Evolutionary conservation across 2,888 invertebrate species (phyloP).

Genomic region (Rotaria socialis): DNA sequence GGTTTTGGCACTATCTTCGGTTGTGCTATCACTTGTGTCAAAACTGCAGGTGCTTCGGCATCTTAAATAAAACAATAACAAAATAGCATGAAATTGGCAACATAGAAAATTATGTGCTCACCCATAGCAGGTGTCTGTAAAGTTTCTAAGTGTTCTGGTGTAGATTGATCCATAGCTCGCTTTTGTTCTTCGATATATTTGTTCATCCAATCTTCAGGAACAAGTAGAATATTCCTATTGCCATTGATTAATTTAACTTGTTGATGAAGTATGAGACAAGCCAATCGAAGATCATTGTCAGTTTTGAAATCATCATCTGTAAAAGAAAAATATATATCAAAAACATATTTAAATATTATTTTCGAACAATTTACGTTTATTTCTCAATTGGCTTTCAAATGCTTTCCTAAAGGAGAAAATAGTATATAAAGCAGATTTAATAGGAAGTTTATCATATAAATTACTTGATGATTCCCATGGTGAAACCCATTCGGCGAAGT

Average conservation of each 20-base stretch:
- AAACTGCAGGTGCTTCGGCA: not conserved
- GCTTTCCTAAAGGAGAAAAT: not conserved
- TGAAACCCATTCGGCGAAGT: not conserved
- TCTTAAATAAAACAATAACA: not conserved
- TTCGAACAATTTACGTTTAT: not conserved
- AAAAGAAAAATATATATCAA: not conserved
- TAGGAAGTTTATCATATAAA: not conserved
- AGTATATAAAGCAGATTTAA: not conserved
- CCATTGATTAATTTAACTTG: not conserved
- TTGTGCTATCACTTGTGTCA: not conserved
- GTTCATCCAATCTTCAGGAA: conserved; percentile 1
- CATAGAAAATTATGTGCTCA: not conserved
- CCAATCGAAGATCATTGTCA: not conserved
- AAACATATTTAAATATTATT: not conserved
- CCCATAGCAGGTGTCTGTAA: not conserved
- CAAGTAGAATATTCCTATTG: not conserved
- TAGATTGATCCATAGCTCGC: not conserved
- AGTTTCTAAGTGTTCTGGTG: not conserved
- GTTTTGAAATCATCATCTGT: conserved; percentile 16
- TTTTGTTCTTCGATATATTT: not conserved
- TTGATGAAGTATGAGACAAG: not conserved
- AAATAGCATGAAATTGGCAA: not conserved
- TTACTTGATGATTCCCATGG: not conserved
- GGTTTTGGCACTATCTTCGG: not conserved
- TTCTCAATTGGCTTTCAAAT: not conserved